Evolutionary conservation across 1,140 invertebrate genomes (phyloP).

Genomic region (Drosophila littoralis): DNA sequence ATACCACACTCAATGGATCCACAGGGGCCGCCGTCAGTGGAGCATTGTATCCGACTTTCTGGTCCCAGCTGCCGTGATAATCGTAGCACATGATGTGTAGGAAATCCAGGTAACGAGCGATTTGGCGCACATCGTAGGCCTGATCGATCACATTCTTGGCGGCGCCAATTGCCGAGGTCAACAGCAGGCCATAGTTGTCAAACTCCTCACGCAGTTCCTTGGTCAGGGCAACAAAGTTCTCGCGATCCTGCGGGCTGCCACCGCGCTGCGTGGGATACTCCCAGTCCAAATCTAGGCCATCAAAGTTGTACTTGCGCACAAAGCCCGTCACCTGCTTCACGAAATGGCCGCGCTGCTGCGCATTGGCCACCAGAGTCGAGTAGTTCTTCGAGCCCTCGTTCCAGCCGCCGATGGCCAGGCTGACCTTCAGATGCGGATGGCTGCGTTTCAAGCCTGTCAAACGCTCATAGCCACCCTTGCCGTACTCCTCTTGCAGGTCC

Average conservation of each 20-base stretch:
- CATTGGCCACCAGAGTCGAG: slow-evolving; percentile 88
- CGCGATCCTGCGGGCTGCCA: slow-evolving; percentile 89
- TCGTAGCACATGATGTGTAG: slow-evolving; percentile 96
- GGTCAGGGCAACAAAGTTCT: slow-evolving; percentile 90
- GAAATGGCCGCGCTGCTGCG: slow-evolving; percentile 87
- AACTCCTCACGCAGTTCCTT: slow-evolving; percentile 89
- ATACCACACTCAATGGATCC: slow-evolving; percentile 87
- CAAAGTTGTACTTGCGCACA: slow-evolving; percentile 87
- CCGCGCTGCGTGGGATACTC: slow-evolving; percentile 92
- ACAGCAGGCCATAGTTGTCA: slow-evolving; percentile 86
- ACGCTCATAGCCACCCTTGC: slow-evolving; percentile 89
- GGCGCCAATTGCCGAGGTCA: slow-evolving; percentile 91
- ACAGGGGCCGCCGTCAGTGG: slow-evolving; percentile 86
- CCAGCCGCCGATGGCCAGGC: slow-evolving; percentile 94
- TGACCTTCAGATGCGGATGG: slow-evolving; percentile 90
- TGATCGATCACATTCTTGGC: slow-evolving; percentile 89
- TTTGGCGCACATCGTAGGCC: slow-evolving; percentile 90
- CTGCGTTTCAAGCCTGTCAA: slow-evolving; percentile 88
- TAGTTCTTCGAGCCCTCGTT: slow-evolving; percentile 93
- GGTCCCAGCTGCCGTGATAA: slow-evolving; percentile 94
- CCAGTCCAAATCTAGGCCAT: slow-evolving; percentile 92
- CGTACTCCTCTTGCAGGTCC: slow-evolving; percentile 90
- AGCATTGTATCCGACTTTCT: slow-evolving; percentile 90
- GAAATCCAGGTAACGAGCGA: slow-evolving; percentile 91
- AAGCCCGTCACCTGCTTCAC: slow-evolving; percentile 79